Percentiles rank a stretch among this genome's conserved stretches.
Evolutionary conservation across 1,140 invertebrate species (phyloP).

Genomic region (Drosophila punjabiensis): DNA sequence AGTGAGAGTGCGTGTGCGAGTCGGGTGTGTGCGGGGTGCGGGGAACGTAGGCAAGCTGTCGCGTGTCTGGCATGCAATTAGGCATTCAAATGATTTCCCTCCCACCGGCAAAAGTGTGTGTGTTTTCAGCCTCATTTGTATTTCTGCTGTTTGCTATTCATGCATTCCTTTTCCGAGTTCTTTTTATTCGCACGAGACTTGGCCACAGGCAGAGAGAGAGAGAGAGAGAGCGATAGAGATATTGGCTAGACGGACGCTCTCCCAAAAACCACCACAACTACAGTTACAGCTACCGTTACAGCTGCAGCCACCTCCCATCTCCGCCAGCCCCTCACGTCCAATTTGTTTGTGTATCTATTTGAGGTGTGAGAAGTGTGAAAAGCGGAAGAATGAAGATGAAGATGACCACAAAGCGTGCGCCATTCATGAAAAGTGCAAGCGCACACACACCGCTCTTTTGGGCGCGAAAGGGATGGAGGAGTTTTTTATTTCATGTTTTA

Average conservation of each 20-base stretch:
- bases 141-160: slow-evolving; percentile 37
- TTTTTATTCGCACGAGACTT: slow-evolving; percentile 54
- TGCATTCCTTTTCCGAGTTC: slow-evolving; percentile 27
- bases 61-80: slow-evolving; percentile 83
- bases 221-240: slow-evolving; percentile 15
- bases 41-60: slow-evolving; percentile 58
- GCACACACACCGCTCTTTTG: neutral
- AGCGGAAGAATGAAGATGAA: slow-evolving; percentile 50
- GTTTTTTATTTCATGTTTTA: slow-evolving; percentile 3
- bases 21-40: slow-evolving; percentile 19
- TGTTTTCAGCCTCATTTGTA: slow-evolving; percentile 26
- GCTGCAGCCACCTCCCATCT: slow-evolving; percentile 11
- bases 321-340: neutral
- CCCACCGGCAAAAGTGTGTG: slow-evolving; percentile 26
- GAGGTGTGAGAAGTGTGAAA: slow-evolving; percentile 66
- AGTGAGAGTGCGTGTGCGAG: slow-evolving; percentile 28
- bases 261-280: slow-evolving; percentile 29
- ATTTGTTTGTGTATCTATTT: slow-evolving; percentile 47
- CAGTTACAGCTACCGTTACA: slow-evolving; percentile 40
- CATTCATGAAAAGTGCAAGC: slow-evolving; percentile 75
- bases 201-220: neutral
- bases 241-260: slow-evolving; percentile 56
- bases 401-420: slow-evolving; percentile 53
- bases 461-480: neutral
- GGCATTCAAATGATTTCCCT: slow-evolving; percentile 70